Evolutionary conservation across 2,797 vertebrate genomes (phyloP), one percentile per base, ranked within the genome.

Genomic region (Neomorphus geoffroyi): DNA sequence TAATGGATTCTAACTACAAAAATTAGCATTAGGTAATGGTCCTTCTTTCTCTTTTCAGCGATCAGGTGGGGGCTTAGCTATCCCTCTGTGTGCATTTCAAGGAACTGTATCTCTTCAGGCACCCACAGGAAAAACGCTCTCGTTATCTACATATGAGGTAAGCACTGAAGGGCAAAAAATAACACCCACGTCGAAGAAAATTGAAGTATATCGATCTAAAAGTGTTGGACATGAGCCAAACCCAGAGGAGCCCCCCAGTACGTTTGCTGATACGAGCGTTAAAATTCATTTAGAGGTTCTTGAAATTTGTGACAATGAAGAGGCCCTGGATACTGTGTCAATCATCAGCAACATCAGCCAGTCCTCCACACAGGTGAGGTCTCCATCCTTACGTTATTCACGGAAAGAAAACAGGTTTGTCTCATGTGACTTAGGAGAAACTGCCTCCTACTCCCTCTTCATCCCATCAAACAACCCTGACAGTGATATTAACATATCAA

Each of bases 311-410:
- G 99, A 99, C 96, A 99, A 99, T 0, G 98, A 99, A 69, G 99
- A 99, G 96, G 99, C 99, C 69, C 98, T 99, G 99, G 99, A 99
- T 97, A 99, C 99, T 0, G 99, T 99, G 93, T 99, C 99, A 24
- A 99, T 99, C 94, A 97, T 99, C 91, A 99, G 99, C 80, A 99
- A 99, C 96, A 99, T 99, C 98, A 99, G 99, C 94, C 99, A 99
- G 97, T 99, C 99, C 13, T 99, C 99, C 10, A 80, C 98, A 1
- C 99, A 99, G 62, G 98, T 99, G 33, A 98, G 99, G 51, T 99
- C 99, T 4, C 99, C 99, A 0, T 99, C 99, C 1, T 97, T 99
- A 74, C 99, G 99, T 30, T 99, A 99, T 93, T 99, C 99, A 0
- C 97, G 99, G 9, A 98, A 98, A 50, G 99, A 99, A 94, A 99